Percentiles rank a stretch among this genome's conserved stretches.
Evolutionary conservation across 2,113 vertebrate species (phyloP).

Genomic region (Tachysurus fulvidraco): DNA sequence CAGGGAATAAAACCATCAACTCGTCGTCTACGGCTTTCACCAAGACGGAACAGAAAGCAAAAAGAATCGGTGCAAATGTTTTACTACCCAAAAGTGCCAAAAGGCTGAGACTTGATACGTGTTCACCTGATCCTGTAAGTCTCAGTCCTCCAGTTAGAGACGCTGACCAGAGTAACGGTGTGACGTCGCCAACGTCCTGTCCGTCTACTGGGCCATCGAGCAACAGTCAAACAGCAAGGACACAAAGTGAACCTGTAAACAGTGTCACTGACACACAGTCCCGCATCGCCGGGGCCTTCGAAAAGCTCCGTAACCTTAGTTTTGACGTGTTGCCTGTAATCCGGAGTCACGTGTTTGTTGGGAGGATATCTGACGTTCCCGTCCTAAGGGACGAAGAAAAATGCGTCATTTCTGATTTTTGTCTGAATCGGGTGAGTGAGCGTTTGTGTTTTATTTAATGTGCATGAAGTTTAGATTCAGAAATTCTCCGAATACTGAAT

Average conservation of each 20-base stretch:
- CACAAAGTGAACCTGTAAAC: not conserved
- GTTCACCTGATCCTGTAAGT: conserved; percentile 57
- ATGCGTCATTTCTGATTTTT: conserved; percentile 83
- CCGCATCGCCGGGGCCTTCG: conserved; percentile 66
- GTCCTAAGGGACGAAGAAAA: conserved; percentile 89
- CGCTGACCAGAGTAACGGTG: not conserved
- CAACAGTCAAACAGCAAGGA: not conserved
- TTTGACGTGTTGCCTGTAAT: conserved; percentile 91
- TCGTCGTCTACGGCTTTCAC: conserved; percentile 88
- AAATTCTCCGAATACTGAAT: not conserved
- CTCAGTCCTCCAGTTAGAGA: not conserved
- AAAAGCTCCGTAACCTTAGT: conserved; percentile 75
- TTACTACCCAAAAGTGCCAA: conserved; percentile 78
- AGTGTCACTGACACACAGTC: conserved; percentile 42
- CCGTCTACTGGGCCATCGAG: not conserved
- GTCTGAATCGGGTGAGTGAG: conserved; percentile 74
- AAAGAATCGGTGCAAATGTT: conserved; percentile 56
- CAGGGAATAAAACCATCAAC: conserved; percentile 82
- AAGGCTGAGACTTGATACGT: conserved; percentile 75
- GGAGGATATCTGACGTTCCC: conserved; percentile 81
- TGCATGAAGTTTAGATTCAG: not conserved
- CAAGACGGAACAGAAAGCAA: conserved; percentile 76
- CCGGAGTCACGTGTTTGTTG: conserved; percentile 78
- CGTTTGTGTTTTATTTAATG: not conserved
- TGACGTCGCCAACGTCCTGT: not conserved